Percentiles rank a stretch among this genome's conserved stretches.
These are phyloP conservation scores for Chionoecetes opilio DNA, from an alignment of 1,140 invertebrate species.

Conservation along the genomic window DNA sequence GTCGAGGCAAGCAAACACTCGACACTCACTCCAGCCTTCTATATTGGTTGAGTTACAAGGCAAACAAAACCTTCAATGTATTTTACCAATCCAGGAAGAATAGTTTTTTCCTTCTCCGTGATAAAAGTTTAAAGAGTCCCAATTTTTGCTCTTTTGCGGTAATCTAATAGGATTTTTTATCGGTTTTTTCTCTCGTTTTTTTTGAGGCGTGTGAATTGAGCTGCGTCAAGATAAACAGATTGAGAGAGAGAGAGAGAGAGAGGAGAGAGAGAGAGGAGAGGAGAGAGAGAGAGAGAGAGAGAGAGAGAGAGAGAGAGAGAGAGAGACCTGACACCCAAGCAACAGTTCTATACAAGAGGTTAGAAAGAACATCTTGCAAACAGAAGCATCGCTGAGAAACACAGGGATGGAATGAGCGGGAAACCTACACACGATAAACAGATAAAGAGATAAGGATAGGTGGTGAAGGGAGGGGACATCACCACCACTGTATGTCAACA, in stretches of 20 bases:
- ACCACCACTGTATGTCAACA: background rate
- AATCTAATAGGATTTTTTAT: background rate
- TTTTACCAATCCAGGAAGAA: too few relatives aligned
- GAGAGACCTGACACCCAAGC: background rate
- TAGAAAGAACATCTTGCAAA: background rate
- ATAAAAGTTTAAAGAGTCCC: too few relatives aligned
- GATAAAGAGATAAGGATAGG: background rate
- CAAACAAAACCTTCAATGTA: too few relatives aligned
- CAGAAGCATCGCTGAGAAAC: background rate
- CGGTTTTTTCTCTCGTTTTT: background rate
- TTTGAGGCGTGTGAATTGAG: background rate
- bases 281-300: too few relatives aligned
- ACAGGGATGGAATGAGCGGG: background rate
- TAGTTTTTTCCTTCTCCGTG: too few relatives aligned
- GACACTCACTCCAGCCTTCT: too few relatives aligned
- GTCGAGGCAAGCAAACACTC: too few relatives aligned
- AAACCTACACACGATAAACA: background rate
- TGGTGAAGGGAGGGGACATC: background rate
- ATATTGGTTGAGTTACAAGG: too few relatives aligned
- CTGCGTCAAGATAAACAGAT: too few relatives aligned
- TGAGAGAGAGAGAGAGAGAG: conserved; percentile 45
- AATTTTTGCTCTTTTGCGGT: background rate
- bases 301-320: conserved; percentile 22
- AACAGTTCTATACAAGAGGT: background rate
- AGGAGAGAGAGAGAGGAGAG: too few relatives aligned